Conservation (phyloP, 2,888 invertebrate genomes). For the Copidosoma aretas region DNA sequence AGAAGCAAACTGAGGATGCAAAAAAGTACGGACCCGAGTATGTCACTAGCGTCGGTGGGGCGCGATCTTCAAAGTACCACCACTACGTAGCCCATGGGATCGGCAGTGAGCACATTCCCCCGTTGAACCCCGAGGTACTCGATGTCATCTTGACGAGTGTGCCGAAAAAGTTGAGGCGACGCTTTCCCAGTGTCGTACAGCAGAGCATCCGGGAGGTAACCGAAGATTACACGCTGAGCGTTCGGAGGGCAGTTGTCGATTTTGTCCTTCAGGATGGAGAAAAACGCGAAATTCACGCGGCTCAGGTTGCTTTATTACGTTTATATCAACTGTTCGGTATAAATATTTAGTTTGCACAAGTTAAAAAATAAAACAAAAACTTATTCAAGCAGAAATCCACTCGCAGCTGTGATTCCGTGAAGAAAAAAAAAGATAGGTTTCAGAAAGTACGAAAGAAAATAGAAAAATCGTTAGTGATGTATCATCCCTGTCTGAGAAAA, state of each 20-base stretch:
- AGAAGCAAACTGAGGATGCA: conserved; percentile 57
- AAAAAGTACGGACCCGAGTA: conserved; percentile 61
- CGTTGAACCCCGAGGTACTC: conserved; percentile 68
- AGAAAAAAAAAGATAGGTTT: conserved; percentile 18
- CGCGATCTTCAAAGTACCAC: conserved; percentile 80
- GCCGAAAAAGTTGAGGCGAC: no score
- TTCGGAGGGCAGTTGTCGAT: conserved; percentile 91
- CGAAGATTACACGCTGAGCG: conserved; percentile 84
- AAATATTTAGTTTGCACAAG: neutral
- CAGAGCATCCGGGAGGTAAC: conserved; percentile 79
- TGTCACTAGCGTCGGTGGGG: conserved; percentile 65
- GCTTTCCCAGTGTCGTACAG: conserved; percentile 62
- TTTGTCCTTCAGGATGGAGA: conserved; percentile 81
- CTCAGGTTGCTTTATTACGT: conserved; percentile 36
- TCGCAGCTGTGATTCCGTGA: no score
- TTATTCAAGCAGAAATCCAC: no score
- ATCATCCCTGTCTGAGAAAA: conserved; percentile 83
- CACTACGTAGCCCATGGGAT: conserved; percentile 91
- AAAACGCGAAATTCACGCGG: neutral
- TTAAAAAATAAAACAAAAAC: no score
- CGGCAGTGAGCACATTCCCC: conserved; percentile 87
- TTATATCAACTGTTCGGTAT: no score
- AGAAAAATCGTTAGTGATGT: conserved; percentile 72
- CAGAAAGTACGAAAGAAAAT: conserved; percentile 63
- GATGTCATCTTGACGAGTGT: no score